phyloP scores from a whole-genome alignment of 2,888 invertebrate genomes.

The Ennomos erosarius region DNA sequence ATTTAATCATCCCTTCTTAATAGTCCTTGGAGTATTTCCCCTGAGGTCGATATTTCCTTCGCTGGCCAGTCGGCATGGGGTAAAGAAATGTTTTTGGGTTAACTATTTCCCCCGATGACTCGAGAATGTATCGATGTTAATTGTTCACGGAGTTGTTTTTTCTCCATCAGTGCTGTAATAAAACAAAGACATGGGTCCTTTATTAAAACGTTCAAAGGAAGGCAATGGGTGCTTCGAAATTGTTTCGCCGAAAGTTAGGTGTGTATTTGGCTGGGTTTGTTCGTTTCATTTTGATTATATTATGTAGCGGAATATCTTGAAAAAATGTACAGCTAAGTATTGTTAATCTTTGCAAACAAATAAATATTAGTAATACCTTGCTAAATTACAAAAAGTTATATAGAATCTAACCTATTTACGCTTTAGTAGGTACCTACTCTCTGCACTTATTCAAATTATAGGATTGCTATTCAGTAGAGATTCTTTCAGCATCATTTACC shows the following conservation, averaged over 20 bases:
- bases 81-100: constrained; percentile 55
- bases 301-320: background rate
- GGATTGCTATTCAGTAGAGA: too few relatives aligned
- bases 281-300: constrained; percentile 9
- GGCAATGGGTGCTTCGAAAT: constrained; percentile 12
- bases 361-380: too few relatives aligned
- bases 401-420: too few relatives aligned
- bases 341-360: too few relatives aligned
- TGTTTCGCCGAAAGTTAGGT: constrained; percentile 7
- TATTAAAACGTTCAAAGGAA: constrained; percentile 20
- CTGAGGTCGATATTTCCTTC: constrained; percentile 37
- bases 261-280: background rate
- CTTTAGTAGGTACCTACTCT: too few relatives aligned
- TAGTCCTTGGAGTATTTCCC: constrained; percentile 32
- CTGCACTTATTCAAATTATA: too few relatives aligned
- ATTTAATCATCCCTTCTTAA: constrained; percentile 28
- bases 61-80: constrained; percentile 30
- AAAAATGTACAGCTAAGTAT: background rate
- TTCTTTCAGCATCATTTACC: background rate
- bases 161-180: constrained; percentile 27
- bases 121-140: constrained; percentile 52
- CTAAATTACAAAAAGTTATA: too few relatives aligned
- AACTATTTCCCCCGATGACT: constrained; percentile 55
- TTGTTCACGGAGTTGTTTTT: constrained; percentile 45
- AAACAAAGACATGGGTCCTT: constrained; percentile 11